A percentile compares a stretch with the other conserved stretches of the same genome.
Evolutionary conservation across 2,888 invertebrate species (phyloP).

Genomic region (Sympetrum striolatum): DNA sequence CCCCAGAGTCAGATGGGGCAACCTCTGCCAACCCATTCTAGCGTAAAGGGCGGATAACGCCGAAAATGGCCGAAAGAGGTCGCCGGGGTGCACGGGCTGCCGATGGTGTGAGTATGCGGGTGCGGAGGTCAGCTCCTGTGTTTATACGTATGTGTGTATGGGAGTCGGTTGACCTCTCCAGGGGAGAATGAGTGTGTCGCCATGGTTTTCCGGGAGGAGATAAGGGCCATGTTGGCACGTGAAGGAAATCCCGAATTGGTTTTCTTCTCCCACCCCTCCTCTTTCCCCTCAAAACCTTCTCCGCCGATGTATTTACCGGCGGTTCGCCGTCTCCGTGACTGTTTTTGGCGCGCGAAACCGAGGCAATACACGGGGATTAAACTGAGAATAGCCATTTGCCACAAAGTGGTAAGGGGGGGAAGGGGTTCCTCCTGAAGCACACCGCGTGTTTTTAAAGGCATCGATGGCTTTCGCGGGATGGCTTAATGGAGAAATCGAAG

Average conservation of each 20-base stretch:
- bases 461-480: background rate
- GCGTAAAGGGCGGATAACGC: slow-evolving; percentile 27
- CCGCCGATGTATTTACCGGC: background rate
- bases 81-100: background rate
- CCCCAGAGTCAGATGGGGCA: background rate
- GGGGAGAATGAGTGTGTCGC: background rate
- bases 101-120: background rate
- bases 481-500: background rate
- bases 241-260: background rate
- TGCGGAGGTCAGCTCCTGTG: slow-evolving; percentile 1
- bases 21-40: slow-evolving; percentile 35
- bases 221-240: background rate
- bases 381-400: background rate
- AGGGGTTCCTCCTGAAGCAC: background rate
- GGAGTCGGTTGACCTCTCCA: background rate
- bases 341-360: background rate
- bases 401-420: background rate
- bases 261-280: background rate
- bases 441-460: background rate
- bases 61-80: background rate
- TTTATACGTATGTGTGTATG: background rate
- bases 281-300: background rate
- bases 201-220: background rate
- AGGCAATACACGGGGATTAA: background rate
- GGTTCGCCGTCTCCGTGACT: background rate